These are phyloP conservation scores for Paradoxurus hermaphroditus DNA, from an alignment of 2,113 vertebrate genomes.

Conservation along the genomic window DNA sequence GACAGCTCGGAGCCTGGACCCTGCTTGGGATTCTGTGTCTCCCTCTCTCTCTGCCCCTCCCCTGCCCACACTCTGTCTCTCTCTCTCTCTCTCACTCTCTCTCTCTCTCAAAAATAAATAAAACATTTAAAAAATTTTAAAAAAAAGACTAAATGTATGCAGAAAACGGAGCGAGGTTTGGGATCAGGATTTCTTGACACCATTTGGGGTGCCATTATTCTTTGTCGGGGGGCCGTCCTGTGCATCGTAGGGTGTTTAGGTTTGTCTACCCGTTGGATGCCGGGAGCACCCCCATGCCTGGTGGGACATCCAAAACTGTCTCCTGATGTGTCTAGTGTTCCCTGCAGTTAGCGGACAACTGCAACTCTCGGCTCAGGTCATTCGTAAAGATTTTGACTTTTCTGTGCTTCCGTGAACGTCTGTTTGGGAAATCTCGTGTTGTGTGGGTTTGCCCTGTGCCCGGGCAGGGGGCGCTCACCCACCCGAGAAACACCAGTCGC, in stretches of 20 bases:
- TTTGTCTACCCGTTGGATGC: not conserved
- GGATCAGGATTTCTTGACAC: not conserved
- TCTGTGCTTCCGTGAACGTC: not conserved
- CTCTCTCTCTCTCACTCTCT: no score
- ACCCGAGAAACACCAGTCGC: not conserved
- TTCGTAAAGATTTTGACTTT: not conserved
- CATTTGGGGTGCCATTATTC: accelerated
- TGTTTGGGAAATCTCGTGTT: no score
- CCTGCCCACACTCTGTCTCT: no score
- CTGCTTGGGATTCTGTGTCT: no score
- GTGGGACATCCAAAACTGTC: not conserved
- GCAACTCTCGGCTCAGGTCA: not conserved
- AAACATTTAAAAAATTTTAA: no score
- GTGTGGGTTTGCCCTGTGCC: no score
- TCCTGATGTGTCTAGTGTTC: not conserved
- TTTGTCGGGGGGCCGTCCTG: not conserved
- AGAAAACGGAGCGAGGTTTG: not conserved
- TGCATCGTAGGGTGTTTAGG: no score
- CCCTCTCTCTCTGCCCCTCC: no score
- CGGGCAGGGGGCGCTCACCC: no score
- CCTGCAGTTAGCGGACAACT: accelerated
- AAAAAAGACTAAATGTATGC: not conserved
- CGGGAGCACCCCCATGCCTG: not conserved
- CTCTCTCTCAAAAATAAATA: no score
- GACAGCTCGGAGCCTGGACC: no score